Percentiles rank a stretch among this genome's conserved stretches.
Conservation (phyloP, 2,888 invertebrate genomes). For the Drosophila siamana region DNA sequence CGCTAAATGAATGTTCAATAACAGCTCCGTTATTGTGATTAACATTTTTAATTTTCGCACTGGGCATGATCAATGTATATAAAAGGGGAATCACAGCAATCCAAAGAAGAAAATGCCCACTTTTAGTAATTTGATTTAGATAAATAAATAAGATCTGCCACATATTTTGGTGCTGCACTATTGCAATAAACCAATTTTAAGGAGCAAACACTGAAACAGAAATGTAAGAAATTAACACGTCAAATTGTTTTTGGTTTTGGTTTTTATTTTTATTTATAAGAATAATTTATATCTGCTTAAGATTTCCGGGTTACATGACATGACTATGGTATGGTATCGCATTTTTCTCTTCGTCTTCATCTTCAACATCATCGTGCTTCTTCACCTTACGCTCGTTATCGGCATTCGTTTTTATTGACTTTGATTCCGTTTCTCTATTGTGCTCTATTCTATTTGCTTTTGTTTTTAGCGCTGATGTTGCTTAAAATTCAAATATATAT, state of each 20-base stretch:
- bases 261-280: conserved; percentile 81
- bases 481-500: conserved; percentile 64
- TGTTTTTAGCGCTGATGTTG: conserved; percentile 37
- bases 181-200: background rate
- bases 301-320: conserved; percentile 76
- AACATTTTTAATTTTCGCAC: background rate
- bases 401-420: conserved; percentile 49
- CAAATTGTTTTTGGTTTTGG: conserved; percentile 37
- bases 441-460: conserved; percentile 48
- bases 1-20: background rate
- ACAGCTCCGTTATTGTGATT: background rate
- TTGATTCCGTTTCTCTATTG: conserved; percentile 23
- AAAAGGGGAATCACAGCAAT: background rate
- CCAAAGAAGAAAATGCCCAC: too few species aligned
- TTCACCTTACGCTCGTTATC: conserved; percentile 34
- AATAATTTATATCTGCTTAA: conserved; percentile 84
- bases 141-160: too few species aligned
- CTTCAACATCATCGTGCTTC: conserved; percentile 11
- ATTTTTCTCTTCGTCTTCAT: conserved; percentile 20
- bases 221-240: background rate
- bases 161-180: too few species aligned
- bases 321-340: conserved; percentile 80
- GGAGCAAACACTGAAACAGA: background rate
- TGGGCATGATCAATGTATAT: background rate
- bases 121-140: too few species aligned